Percentiles rank a stretch among this genome's conserved stretches.
Conservation (phyloP, 2,888 invertebrate species). For the Phalera bucephala region DNA sequence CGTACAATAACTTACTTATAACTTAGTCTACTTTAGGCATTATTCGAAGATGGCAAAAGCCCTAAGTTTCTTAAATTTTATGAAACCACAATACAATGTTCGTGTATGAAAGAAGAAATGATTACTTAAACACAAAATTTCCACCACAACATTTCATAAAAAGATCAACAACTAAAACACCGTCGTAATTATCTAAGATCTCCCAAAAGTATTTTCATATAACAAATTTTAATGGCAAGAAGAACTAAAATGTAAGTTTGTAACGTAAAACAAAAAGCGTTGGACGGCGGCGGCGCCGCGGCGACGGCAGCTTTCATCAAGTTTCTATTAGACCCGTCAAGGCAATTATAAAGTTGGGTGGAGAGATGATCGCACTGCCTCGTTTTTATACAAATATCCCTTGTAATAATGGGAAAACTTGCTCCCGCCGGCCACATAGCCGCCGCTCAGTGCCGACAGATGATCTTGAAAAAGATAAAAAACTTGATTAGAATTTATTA, state of each 20-base stretch:
- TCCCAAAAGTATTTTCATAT: constrained; percentile 35
- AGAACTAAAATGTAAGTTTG: constrained; percentile 67
- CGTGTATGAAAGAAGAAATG: too few relatives aligned
- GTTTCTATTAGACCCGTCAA: constrained; percentile 77
- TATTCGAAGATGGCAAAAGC: too few relatives aligned
- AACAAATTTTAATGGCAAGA: constrained; percentile 43
- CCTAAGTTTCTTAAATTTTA: too few relatives aligned
- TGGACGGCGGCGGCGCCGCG: constrained; percentile 29
- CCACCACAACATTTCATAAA: too few relatives aligned
- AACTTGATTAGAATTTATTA: constrained; percentile 50
- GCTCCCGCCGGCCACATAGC: constrained; percentile 45
- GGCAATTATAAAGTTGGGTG: constrained; percentile 77
- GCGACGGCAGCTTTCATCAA: constrained; percentile 74
- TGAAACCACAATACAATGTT: too few relatives aligned
- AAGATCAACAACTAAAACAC: background rate
- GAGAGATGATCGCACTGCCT: constrained; percentile 55
- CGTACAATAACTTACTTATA: too few relatives aligned
- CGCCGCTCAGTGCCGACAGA: constrained; percentile 57
- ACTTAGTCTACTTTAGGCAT: too few relatives aligned
- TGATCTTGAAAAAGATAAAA: constrained; percentile 63
- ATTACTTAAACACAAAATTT: too few relatives aligned
- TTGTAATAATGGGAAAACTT: constrained; percentile 78
- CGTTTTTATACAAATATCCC: constrained; percentile 77
- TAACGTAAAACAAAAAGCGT: constrained; percentile 63
- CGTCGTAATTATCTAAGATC: background rate